These are phyloP conservation scores for Telenomus remus DNA, from an alignment of 1,140 invertebrate species.

Conservation along the genomic window DNA sequence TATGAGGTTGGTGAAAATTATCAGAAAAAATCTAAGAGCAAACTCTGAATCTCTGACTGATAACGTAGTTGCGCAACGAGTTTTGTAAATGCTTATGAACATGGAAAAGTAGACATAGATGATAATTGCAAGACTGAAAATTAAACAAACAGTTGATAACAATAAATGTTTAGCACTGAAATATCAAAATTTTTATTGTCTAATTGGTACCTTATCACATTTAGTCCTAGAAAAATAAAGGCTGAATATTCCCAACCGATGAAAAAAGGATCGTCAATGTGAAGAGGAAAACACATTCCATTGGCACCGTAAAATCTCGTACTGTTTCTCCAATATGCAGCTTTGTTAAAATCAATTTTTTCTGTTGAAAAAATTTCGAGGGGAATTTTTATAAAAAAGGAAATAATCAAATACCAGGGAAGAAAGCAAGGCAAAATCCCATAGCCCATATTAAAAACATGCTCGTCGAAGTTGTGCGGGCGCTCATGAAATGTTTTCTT, in stretches of 20 bases:
- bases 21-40: slow-evolving; percentile 84
- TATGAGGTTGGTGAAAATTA: slow-evolving; percentile 83
- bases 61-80: slow-evolving; percentile 78
- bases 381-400: no score
- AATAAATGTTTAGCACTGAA: no score
- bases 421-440: slow-evolving; percentile 79
- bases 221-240: slow-evolving; percentile 78
- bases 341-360: slow-evolving; percentile 29
- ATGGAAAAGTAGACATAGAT: slow-evolving; percentile 80
- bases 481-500: slow-evolving; percentile 77
- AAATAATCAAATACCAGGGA: slow-evolving; percentile 77
- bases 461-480: slow-evolving; percentile 75
- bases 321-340: slow-evolving; percentile 79
- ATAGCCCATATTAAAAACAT: slow-evolving; percentile 80
- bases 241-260: slow-evolving; percentile 86
- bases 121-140: slow-evolving; percentile 65
- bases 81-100: slow-evolving; percentile 80
- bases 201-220: no score
- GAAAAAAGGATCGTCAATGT: slow-evolving; percentile 82
- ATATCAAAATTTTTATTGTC: no score
- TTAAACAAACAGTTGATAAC: no score
- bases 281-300: slow-evolving; percentile 84
- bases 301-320: slow-evolving; percentile 83
- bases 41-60: slow-evolving; percentile 81
- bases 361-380: no score